Percentiles rank a stretch among this genome's conserved stretches.
These are phyloP conservation scores for Anagrus nilaparvatae DNA, from an alignment of 1,140 invertebrate genomes.

Conservation along the genomic window DNA sequence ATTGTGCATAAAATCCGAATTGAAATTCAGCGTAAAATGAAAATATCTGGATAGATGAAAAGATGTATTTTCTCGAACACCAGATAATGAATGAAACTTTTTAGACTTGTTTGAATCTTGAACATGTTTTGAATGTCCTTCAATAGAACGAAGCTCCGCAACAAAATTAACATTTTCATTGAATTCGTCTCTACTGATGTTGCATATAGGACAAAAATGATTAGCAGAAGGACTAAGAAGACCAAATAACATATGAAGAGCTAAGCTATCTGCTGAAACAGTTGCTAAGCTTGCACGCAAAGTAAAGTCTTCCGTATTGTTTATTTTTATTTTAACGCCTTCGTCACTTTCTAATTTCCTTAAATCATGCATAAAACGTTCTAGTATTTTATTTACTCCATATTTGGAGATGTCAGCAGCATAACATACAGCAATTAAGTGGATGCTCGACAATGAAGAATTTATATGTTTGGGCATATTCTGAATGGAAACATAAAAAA, in stretches of 20 bases:
- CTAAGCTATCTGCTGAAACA: constrained; percentile 5
- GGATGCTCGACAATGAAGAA: constrained; percentile 2
- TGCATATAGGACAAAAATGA: constrained; percentile 10
- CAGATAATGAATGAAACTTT: too few relatives aligned
- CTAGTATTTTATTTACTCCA: constrained; percentile 3
- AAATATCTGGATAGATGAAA: too few relatives aligned
- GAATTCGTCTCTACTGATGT: constrained; percentile 1
- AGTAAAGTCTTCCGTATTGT: background rate
- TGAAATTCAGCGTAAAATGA: too few relatives aligned
- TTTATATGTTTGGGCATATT: constrained; percentile 9
- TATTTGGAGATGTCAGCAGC: constrained; percentile 10
- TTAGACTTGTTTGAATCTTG: too few relatives aligned
- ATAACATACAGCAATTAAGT: background rate
- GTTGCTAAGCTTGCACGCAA: constrained; percentile 1
- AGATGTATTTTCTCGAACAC: too few relatives aligned
- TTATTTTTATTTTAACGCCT: background rate
- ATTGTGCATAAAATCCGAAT: too few relatives aligned
- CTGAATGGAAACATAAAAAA: constrained; percentile 4
- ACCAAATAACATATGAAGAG: constrained; percentile 8
- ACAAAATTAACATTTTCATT: background rate
- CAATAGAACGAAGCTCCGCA: too few relatives aligned
- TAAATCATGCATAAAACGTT: constrained; percentile 9
- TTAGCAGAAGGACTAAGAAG: constrained; percentile 8
- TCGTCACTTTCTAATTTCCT: constrained; percentile 6
- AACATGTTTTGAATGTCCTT: too few relatives aligned